phyloP scores from a whole-genome alignment of 2,888 invertebrate species.

The Teinopalpus imperialis region DNA sequence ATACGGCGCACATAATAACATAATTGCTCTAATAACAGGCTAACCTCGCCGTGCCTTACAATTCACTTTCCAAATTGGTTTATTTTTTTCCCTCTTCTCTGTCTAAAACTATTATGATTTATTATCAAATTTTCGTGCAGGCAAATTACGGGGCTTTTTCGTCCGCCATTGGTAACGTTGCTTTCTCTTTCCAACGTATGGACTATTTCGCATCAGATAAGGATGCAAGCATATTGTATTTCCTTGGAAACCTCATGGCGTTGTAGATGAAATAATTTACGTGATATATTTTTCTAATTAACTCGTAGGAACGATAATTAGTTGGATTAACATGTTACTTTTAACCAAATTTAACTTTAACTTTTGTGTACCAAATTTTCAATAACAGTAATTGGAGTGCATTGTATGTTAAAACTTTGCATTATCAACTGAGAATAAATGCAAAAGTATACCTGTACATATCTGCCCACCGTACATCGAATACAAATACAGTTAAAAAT shows the following conservation, averaged over 20 bases:
- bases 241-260: constrained; percentile 63
- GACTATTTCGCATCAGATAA: constrained; percentile 46
- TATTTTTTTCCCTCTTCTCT: constrained; percentile 71
- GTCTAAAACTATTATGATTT: constrained; percentile 82
- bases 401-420: no score
- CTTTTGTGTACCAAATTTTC: no score
- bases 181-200: constrained; percentile 57
- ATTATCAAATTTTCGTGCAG: constrained; percentile 81
- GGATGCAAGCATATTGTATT: constrained; percentile 61
- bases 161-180: constrained; percentile 47
- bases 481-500: no score
- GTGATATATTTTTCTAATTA: constrained; percentile 65
- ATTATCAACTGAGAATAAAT: no score
- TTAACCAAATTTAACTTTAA: constrained; percentile 51
- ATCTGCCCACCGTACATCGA: no score
- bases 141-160: constrained; percentile 76
- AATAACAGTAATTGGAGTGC: no score
- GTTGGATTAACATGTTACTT: constrained; percentile 70
- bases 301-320: constrained; percentile 65
- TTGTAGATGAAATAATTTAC: constrained; percentile 71
- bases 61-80: constrained; percentile 82
- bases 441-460: no score
- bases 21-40: constrained; percentile 81
- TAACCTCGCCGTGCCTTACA: constrained; percentile 76
- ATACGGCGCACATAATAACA: constrained; percentile 81